phyloP scores from a whole-genome alignment of 2,888 invertebrate genomes.

The Trissoscelio sp. region DNA sequence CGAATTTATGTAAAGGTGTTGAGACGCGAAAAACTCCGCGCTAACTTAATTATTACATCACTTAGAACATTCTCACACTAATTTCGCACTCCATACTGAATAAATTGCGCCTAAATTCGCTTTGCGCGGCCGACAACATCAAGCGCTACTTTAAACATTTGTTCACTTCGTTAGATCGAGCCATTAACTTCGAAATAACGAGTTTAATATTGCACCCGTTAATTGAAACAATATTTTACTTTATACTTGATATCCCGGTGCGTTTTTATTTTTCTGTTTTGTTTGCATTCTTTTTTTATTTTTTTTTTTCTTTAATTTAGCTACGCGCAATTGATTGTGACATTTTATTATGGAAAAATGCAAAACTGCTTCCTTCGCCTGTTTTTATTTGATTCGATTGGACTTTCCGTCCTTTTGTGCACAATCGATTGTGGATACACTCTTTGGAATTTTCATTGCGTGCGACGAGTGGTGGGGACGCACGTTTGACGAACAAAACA shows the following conservation, averaged over 20 bases:
- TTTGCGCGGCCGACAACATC: constrained; percentile 11
- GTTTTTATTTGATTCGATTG: constrained; percentile 24
- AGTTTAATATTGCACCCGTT: constrained; percentile 31
- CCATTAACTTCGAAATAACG: constrained; percentile 41
- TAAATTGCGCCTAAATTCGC: constrained; percentile 42
- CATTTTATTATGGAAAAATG: constrained; percentile 15
- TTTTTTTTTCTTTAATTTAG: neutral
- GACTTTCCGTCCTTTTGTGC: constrained; percentile 36
- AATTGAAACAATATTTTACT: constrained; percentile 36
- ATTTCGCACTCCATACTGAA: constrained; percentile 28
- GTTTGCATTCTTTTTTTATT: too few relatives aligned
- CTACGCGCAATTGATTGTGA: neutral
- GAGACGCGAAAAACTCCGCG: constrained; percentile 50
- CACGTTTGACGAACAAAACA: constrained; percentile 67
- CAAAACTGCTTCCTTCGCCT: constrained; percentile 22
- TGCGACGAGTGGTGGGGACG: constrained; percentile 32
- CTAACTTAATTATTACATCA: constrained; percentile 55
- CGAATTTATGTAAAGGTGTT: constrained; percentile 40
- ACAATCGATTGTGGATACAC: constrained; percentile 52
- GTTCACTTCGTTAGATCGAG: constrained; percentile 45
- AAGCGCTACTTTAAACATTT: constrained; percentile 50
- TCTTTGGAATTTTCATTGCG: constrained; percentile 57
- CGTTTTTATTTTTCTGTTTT: too few relatives aligned
- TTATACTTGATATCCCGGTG: neutral
- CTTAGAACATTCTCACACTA: constrained; percentile 32